phyloP scores from a whole-genome alignment of 2,113 vertebrate genomes.

The Macrotus californicus region DNA sequence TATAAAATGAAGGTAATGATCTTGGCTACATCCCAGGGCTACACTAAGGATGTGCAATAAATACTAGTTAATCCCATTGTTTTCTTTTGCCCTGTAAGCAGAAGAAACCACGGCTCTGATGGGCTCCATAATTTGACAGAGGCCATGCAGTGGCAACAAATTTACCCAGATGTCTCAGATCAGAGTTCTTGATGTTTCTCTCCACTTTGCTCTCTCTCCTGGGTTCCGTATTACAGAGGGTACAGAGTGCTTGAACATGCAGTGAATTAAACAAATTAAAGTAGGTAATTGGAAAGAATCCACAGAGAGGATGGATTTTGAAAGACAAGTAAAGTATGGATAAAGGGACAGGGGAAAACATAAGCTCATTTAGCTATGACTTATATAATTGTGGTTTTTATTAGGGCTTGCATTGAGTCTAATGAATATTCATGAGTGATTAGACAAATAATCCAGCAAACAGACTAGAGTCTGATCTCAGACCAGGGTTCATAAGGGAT shows the following conservation, averaged over 20 bases:
- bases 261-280: not conserved
- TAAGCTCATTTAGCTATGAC: not conserved
- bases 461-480: not conserved
- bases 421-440: not conserved
- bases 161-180: not conserved
- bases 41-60: not conserved
- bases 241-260: not conserved
- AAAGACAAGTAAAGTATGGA: not conserved
- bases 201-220: not conserved
- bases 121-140: fast-evolving
- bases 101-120: not conserved
- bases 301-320: not conserved
- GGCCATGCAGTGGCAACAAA: not conserved
- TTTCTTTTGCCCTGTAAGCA: not conserved
- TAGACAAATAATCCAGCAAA: not conserved
- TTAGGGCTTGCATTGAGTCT: not conserved
- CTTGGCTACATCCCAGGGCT: not conserved
- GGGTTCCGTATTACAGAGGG: not conserved
- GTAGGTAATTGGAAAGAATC: not conserved
- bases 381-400: not conserved
- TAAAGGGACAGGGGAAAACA: not conserved
- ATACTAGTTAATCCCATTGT: not conserved
- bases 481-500: not conserved
- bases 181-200: not conserved
- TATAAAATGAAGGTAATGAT: not conserved